A percentile compares a stretch with the other conserved stretches of the same genome.
Evolutionary conservation across 2,797 vertebrate species (phyloP).

Genomic region (Sebastes itinus): DNA sequence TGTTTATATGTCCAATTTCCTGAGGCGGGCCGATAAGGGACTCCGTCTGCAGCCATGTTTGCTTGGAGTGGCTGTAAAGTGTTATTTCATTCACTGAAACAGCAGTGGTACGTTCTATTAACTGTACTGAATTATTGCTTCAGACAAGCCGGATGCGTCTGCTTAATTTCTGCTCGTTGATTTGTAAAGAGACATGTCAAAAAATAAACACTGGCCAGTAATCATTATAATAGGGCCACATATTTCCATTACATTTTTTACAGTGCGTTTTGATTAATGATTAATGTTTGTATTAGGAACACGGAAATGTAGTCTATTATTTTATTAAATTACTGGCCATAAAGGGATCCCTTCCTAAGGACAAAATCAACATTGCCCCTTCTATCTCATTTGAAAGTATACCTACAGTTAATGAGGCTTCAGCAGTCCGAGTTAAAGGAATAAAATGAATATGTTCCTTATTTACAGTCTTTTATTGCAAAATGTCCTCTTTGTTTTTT

Average conservation of each 20-base stretch:
- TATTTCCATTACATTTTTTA: not conserved
- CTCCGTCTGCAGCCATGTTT: slow-evolving; percentile 37
- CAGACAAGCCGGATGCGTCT: not conserved
- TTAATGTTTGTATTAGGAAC: not conserved
- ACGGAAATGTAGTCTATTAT: not conserved
- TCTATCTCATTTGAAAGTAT: not conserved
- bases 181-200: not conserved
- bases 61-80: slow-evolving; percentile 35
- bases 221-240: not conserved
- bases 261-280: not conserved
- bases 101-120: slow-evolving; percentile 25
- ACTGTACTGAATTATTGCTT: slow-evolving; percentile 10
- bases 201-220: not conserved
- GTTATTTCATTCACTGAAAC: slow-evolving; percentile 35
- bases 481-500: too few relatives aligned
- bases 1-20: slow-evolving; percentile 47
- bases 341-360: not conserved
- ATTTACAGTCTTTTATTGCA: not conserved
- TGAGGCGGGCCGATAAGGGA: slow-evolving; percentile 21
- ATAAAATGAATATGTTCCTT: not conserved
- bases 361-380: not conserved
- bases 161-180: slow-evolving; percentile 1
- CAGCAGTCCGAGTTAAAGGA: not conserved
- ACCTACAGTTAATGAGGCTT: not conserved
- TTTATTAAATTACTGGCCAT: not conserved